phyloP scores from a whole-genome alignment of 2,113 vertebrate genomes.

The Gymnarchus niloticus region DNA sequence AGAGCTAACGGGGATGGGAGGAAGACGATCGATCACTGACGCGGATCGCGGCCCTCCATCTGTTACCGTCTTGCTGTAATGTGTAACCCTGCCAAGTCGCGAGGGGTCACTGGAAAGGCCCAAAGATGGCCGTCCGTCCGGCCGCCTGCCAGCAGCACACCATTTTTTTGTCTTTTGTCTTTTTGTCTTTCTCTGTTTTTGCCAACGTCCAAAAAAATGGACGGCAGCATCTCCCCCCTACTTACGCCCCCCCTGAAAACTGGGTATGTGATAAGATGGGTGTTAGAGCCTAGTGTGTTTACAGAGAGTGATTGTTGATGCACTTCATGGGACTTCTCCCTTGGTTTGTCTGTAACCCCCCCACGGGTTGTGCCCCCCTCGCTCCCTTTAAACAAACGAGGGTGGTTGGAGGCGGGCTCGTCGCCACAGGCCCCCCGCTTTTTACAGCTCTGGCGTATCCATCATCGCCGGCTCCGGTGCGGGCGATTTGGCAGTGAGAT shows the following conservation, averaged over 20 bases:
- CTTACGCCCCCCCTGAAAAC: constrained; percentile 43
- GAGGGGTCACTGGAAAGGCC: constrained; percentile 93
- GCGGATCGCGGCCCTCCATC: constrained; percentile 96
- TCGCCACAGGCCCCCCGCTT: constrained; percentile 49
- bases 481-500: constrained; percentile 78
- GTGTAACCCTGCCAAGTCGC: constrained; percentile 95
- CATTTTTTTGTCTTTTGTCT: constrained; percentile 7
- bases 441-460: constrained; percentile 67
- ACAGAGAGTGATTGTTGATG: too few relatives aligned
- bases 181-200: constrained; percentile 21
- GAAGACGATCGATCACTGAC: constrained; percentile 99
- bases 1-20: constrained; percentile 38
- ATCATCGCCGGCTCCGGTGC: constrained; percentile 74
- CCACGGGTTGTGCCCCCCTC: constrained; percentile 30
- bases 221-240: neutral
- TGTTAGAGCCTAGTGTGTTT: constrained; percentile 56
- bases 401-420: constrained; percentile 33
- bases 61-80: constrained; percentile 99
- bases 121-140: constrained; percentile 93
- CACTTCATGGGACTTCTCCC: constrained; percentile 60
- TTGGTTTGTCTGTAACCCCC: constrained; percentile 61
- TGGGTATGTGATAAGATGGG: constrained; percentile 54
- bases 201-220: neutral
- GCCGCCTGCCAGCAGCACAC: constrained; percentile 74
- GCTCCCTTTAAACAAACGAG: constrained; percentile 30